Evolutionary conservation across 2,113 vertebrate species (phyloP).

Genomic region (Lasiurus cinereus): DNA sequence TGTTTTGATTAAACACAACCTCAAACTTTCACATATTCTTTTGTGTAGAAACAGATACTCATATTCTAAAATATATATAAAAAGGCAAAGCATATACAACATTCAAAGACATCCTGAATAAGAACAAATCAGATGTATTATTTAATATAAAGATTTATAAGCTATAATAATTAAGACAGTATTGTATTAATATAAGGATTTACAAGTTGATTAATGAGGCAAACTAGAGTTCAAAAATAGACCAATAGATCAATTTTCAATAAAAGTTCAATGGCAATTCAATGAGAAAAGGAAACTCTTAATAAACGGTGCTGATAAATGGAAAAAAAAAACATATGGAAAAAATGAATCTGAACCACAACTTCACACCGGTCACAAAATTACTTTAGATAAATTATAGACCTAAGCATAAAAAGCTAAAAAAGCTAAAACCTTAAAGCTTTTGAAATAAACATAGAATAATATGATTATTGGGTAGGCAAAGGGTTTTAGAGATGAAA

Average conservation of each 20-base stretch:
- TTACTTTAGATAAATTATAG: slow-evolving; percentile 20
- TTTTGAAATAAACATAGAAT: neutral
- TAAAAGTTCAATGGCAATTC: neutral
- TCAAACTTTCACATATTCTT: neutral
- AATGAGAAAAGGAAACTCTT: neutral
- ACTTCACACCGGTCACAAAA: neutral
- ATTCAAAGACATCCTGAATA: neutral
- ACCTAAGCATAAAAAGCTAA: neutral
- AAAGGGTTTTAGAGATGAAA: neutral
- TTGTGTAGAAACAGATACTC: neutral
- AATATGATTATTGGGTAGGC: neutral
- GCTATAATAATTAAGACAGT: neutral
- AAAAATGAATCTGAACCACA: neutral
- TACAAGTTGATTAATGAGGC: neutral
- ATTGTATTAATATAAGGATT: neutral
- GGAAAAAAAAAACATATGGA: neutral
- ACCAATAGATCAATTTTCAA: neutral
- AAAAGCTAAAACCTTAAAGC: neutral
- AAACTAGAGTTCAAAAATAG: neutral
- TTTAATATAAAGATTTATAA: neutral
- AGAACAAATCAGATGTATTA: neutral
- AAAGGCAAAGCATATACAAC: neutral
- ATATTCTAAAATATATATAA: neutral
- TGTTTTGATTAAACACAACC: neutral
- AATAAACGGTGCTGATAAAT: neutral